Base-by-base conservation (phyloP, 1,140 invertebrate genomes). In the Harlomillsia oculata region DNA sequence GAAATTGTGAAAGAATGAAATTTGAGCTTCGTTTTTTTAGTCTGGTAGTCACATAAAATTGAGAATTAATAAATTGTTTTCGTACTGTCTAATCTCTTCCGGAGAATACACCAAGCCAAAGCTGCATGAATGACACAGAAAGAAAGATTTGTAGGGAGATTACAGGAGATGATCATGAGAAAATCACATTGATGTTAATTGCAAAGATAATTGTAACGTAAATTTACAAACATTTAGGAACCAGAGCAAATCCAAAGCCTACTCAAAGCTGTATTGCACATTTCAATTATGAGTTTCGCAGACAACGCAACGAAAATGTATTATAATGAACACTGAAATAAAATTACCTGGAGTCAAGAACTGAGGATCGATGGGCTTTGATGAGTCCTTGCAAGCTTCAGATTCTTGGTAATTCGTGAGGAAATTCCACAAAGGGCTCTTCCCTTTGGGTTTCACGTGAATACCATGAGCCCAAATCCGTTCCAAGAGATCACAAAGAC, bases 391-490 rank as follows among this genome's bases (percentile, higher is more conserved):
- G 66, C 82, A 81, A 58, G 91, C 87, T 66, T 93, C 87, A 40
- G 87, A 71, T 67, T 95, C 89, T 67, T 93, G 83, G 71, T 87
- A 95, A 71, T 86, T 87, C 1, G 83, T 79, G 13, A 97, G 75
- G 70, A 97, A 91, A 43, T 90, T 87, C 93, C 94, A 97, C 0
- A 97, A 74, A 0, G 91, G 88, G 8, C 90, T 95, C 73, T 95
- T 95, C 90, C 91, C 76, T 72, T 95, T 63, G 18, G 55, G 88
- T 72, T 97, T 97, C 36, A 84, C 85, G 69, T 95, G 90, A 16
- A 98, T 72, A 0, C 95, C 96, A 72, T 99, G 95, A 2, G 89
- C 90, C 96, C 96, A 99, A 37, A 99, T 88, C 61, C 96, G 79
- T 73, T 99, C 97, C 13, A 99, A 70, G 30, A 99, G 78, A 75